Evolutionary conservation across 2,888 invertebrate species (phyloP), one percentile per base, ranked within the genome.

Genomic region (Drosophila subquinaria): DNA sequence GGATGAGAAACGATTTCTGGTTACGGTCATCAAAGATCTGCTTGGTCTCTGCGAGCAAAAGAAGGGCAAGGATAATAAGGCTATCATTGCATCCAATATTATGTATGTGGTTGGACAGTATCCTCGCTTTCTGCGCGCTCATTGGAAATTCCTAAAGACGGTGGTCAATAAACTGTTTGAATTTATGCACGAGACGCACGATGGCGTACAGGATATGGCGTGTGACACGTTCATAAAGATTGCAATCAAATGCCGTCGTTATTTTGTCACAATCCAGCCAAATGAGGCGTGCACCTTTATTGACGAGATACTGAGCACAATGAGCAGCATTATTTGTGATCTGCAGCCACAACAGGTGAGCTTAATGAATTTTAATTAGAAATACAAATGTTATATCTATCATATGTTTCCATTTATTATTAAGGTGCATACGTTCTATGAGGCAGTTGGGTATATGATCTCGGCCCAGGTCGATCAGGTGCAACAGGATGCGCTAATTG

Each of bases 101-200:
- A 99, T 99, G 99, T 99, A 99, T 93, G 99, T 99, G 69, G 99
- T 99, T 60, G 99, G 99, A 3, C 99, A 99, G 93, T 99, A 99
- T 94, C 99, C 99, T 48, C 94, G 99, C 69, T 99, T 99, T 94
- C 94, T 99, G 73, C 95, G 98, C 85, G 99, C 98, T n/a, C 99
- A 99, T 93, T 99, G 99, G 99, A 98, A 98, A 92, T 99, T 99
- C 93, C 95, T 99, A 76, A 99, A 99, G 94, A 99, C 99, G 56
- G 99, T 99, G 90, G 99, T 99, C 70, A 99, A 99, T 94, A 99
- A 99, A 94, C 95, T 99, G 65, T 99, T 99, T 94, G 99, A 99
- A 94, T 99, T 99, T 93, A 99, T 99, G 99, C 99, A 99, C 93
- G 99, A 99, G 94, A 99, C 99, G 62, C 99, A 99, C 92, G 99